These are phyloP conservation scores for Oscheius onirici DNA, from an alignment of 2,888 invertebrate genomes.

Conservation along the genomic window DNA sequence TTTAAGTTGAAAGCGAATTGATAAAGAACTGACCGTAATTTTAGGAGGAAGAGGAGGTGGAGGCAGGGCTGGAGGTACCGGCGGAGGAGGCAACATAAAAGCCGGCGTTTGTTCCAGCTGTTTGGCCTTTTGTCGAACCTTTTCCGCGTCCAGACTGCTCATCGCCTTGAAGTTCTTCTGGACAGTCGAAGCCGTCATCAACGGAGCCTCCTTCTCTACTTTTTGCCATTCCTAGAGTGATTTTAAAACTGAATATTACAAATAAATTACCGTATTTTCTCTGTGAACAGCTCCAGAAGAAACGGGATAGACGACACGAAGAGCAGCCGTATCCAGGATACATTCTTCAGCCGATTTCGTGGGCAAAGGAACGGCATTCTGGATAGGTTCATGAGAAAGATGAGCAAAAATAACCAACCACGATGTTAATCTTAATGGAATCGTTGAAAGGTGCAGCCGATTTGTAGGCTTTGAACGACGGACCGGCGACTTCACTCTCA, in stretches of 20 bases:
- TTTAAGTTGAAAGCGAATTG: background rate
- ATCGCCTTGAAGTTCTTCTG: constrained; percentile 55
- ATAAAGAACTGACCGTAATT: constrained; percentile 7
- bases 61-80: background rate
- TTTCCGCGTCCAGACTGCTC: constrained; percentile 46
- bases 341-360: constrained; percentile 28
- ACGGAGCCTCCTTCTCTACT: constrained; percentile 39
- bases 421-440: constrained; percentile 50
- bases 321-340: constrained; percentile 34
- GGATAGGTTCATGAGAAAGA: constrained; percentile 1
- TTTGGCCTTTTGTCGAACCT: constrained; percentile 37
- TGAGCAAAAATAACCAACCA: constrained; percentile 31
- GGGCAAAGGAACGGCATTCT: constrained; percentile 27
- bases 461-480: constrained; percentile 36
- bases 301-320: constrained; percentile 60
- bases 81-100: constrained; percentile 6
- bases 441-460: constrained; percentile 15
- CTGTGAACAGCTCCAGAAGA: constrained; percentile 61
- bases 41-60: constrained; percentile 7
- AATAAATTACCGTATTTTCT: constrained; percentile 39
- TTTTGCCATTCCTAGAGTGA: constrained; percentile 36
- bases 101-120: background rate
- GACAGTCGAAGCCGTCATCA: constrained; percentile 43
- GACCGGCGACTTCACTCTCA: constrained; percentile 26
- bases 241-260: background rate